These are phyloP conservation scores for Cryptosula pallasiana DNA, from an alignment of 2,888 invertebrate genomes.

Conservation along the genomic window DNA sequence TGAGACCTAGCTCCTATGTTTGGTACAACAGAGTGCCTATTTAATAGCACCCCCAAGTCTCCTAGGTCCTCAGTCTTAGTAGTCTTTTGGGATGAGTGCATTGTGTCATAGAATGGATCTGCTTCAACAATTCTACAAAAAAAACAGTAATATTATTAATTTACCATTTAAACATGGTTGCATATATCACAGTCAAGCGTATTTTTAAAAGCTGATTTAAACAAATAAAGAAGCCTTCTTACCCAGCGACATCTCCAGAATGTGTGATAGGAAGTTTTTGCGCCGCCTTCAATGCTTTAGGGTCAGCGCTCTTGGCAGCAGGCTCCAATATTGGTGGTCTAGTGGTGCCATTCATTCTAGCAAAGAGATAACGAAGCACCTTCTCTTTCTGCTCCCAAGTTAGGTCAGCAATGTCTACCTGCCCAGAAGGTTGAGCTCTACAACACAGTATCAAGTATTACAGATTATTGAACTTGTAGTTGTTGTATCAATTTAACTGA, in stretches of 20 bases:
- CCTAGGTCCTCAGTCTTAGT: neutral
- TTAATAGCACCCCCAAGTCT: neutral
- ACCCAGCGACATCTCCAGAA: slow-evolving; percentile 15
- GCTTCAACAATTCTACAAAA: slow-evolving; percentile 17
- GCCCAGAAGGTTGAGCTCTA: slow-evolving; percentile 20
- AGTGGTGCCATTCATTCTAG: slow-evolving; percentile 44
- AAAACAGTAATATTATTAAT: neutral
- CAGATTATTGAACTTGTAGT: neutral
- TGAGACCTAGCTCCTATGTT: slow-evolving; percentile 4
- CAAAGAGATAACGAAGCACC: slow-evolving; percentile 51
- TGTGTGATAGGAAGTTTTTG: slow-evolving; percentile 16
- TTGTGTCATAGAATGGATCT: slow-evolving; percentile 6
- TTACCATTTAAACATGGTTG: too few species aligned
- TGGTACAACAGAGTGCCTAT: slow-evolving; percentile 2
- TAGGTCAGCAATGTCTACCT: slow-evolving; percentile 48
- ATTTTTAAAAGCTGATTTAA: too few species aligned
- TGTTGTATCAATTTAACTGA: too few species aligned
- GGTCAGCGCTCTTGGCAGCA: neutral
- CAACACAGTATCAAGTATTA: neutral
- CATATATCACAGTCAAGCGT: too few species aligned
- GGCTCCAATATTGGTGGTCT: neutral
- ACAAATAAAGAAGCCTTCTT: too few species aligned
- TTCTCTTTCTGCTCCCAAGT: slow-evolving; percentile 54
- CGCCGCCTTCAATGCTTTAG: neutral
- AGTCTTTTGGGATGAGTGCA: neutral